A percentile compares a stretch with the other conserved stretches of the same genome.
phyloP scores from a whole-genome alignment of 2,888 invertebrate genomes.

The Cryptus viduatorius region DNA sequence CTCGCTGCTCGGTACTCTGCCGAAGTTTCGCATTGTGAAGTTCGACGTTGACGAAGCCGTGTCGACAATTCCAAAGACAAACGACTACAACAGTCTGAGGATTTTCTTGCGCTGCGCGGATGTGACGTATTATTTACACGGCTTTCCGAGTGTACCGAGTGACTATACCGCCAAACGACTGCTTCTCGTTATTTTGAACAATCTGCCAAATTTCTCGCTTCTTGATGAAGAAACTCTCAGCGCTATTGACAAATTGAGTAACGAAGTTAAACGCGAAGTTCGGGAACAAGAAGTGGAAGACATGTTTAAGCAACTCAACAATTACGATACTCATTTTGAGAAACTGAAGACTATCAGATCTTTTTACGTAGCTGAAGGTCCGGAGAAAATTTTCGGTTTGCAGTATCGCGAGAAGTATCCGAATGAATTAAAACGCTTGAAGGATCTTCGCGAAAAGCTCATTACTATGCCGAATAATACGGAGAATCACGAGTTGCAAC shows the following conservation, averaged over 20 bases:
- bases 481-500: background rate
- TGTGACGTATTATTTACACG: conserved; percentile 9
- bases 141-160: background rate
- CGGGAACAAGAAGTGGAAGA: background rate
- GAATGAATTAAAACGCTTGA: background rate
- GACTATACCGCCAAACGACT: background rate
- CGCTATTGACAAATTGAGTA: background rate
- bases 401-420: background rate
- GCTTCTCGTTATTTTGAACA: background rate
- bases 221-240: background rate
- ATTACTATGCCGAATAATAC: background rate
- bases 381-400: background rate
- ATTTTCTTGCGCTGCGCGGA: conserved; percentile 30
- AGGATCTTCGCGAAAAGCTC: background rate
- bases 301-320: background rate
- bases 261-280: background rate
- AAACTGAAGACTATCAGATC: background rate
- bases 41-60: conserved; percentile 51
- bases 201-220: background rate
- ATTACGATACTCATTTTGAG: background rate
- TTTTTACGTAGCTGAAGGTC: background rate
- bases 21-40: background rate
- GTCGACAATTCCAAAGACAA: conserved; percentile 29
- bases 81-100: conserved; percentile 24
- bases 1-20: conserved; percentile 38